Evolutionary conservation across 37 sponge, comb jelly and placozoan genomes (phyloP).

Genomic region (Cladorhizidae sp.): DNA sequence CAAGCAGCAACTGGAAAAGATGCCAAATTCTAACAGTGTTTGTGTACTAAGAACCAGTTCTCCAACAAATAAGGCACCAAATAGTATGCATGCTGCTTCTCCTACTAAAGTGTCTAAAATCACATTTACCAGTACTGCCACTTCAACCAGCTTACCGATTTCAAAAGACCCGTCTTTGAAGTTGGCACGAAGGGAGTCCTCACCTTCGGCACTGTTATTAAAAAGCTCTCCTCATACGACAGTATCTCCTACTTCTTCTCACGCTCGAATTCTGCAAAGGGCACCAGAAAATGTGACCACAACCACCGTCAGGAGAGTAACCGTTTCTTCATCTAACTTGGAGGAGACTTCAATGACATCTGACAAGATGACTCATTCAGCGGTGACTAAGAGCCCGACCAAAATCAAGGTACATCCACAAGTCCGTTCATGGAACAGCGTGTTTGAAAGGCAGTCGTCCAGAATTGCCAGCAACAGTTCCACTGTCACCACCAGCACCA

Average conservation of each 20-base stretch:
- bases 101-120: conserved; percentile 13
- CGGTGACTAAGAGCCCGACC: conserved; percentile 7
- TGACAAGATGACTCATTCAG: not conserved
- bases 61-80: not conserved
- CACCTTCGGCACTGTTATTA: not conserved
- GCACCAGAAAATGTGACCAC: not conserved
- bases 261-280: not conserved
- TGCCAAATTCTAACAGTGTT: not conserved
- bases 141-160: conserved; percentile 6
- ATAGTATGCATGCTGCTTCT: not conserved
- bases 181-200: not conserved
- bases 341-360: not conserved
- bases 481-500: not conserved
- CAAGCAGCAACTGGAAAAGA: not conserved
- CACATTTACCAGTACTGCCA: conserved; percentile 7
- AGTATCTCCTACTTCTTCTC: not conserved
- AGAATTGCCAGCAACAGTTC: not conserved
- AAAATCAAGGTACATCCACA: not conserved
- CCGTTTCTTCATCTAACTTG: not conserved
- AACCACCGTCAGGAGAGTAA: not conserved
- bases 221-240: not conserved
- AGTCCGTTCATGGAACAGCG: not conserved
- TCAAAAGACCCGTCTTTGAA: not conserved
- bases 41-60: not conserved
- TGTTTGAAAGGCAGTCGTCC: not conserved